Conservation (phyloP, 2,113 vertebrate genomes). For the Vombatus ursinus region DNA sequence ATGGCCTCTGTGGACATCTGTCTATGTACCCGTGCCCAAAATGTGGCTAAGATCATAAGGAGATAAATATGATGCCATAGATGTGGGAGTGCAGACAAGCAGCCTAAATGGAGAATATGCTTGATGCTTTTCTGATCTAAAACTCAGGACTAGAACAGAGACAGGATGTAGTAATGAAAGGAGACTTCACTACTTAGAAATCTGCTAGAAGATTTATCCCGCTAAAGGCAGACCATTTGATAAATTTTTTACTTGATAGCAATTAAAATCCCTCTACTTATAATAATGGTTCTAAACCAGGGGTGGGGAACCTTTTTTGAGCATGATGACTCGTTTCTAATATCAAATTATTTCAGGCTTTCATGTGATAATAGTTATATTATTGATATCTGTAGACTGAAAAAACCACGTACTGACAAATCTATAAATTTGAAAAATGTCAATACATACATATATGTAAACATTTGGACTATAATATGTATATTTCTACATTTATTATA, state of each 20-base stretch:
- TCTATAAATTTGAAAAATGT: background rate
- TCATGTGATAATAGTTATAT: background rate
- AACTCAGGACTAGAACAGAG: background rate
- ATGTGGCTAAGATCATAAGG: background rate
- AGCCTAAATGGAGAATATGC: background rate
- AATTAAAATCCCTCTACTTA: background rate
- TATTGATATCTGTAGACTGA: background rate
- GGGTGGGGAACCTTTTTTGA: too few relatives aligned
- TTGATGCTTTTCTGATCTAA: background rate
- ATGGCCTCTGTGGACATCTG: background rate
- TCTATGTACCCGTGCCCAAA: background rate
- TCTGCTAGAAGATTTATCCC: background rate
- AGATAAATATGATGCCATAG: background rate
- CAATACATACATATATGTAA: background rate
- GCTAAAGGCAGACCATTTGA: background rate
- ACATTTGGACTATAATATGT: background rate
- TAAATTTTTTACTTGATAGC: background rate
- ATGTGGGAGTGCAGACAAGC: background rate
- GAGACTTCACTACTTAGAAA: background rate
- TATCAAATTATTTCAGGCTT: background rate
- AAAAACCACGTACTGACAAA: background rate
- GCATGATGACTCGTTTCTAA: background rate
- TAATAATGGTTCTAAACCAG: too few relatives aligned
- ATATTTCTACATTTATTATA: background rate
- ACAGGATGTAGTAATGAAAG: background rate